phyloP scores from a whole-genome alignment of 2,797 vertebrate species.

The Lutjanus argentimaculatus region DNA sequence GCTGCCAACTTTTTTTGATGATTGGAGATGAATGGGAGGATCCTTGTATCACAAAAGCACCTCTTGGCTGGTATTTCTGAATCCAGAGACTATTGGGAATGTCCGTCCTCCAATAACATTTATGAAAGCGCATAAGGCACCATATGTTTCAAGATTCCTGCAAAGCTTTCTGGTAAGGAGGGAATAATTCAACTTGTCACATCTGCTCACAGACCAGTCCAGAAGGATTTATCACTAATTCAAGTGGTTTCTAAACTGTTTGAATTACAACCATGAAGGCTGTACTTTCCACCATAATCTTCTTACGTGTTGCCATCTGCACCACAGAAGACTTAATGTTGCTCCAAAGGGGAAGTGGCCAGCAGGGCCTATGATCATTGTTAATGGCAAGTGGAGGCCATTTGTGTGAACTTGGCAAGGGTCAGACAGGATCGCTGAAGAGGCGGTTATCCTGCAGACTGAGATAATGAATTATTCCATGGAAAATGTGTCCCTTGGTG shows the following conservation, averaged over 20 bases:
- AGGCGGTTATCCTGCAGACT: conserved; percentile 36
- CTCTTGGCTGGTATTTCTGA: conserved; percentile 89
- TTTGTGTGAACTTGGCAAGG: conserved; percentile 56
- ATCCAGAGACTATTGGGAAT: conserved; percentile 89
- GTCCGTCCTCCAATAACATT: conserved; percentile 90
- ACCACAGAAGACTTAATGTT: conserved; percentile 71
- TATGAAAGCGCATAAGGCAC: conserved; percentile 88
- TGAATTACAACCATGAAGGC: conserved; percentile 88
- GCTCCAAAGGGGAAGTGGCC: conserved; percentile 66
- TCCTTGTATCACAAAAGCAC: conserved; percentile 88
- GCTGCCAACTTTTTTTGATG: conserved; percentile 79
- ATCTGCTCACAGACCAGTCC: conserved; percentile 91
- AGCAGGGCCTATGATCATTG: conserved; percentile 66
- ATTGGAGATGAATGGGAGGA: conserved; percentile 55
- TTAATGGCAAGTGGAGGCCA: conserved; percentile 52
- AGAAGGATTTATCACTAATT: conserved; percentile 94
- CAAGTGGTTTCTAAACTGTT: conserved; percentile 94
- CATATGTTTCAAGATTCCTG: conserved; percentile 93
- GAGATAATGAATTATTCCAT: conserved; percentile 53
- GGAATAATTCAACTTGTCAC: conserved; percentile 97
- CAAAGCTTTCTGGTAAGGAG: conserved; percentile 92
- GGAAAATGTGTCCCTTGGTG: conserved; percentile 15
- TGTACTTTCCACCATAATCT: conserved; percentile 85
- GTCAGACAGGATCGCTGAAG: conserved; percentile 42
- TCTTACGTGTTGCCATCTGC: conserved; percentile 80